Percentiles rank a stretch among this genome's conserved stretches.
phyloP scores from a whole-genome alignment of 2,113 vertebrate species.

The Mobula birostris region DNA sequence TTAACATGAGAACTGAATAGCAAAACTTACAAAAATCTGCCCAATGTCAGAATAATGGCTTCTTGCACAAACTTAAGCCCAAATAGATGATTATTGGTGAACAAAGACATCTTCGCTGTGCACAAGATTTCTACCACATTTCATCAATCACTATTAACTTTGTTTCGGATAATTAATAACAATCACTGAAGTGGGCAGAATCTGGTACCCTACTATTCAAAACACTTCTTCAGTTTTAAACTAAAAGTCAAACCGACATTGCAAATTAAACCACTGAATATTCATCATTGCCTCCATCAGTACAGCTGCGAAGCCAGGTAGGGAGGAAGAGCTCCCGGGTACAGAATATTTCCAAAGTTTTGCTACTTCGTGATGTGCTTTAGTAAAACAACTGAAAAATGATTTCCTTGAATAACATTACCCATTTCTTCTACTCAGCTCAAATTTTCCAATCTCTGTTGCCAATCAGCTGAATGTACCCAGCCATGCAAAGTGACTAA shows the following conservation, averaged over 20 bases:
- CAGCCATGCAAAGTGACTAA: not conserved
- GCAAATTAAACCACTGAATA: not conserved
- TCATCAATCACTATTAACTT: not conserved
- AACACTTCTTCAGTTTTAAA: not conserved
- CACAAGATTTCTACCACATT: not conserved
- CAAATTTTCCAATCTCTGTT: not conserved
- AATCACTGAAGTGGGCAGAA: not conserved
- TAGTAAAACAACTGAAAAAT: not conserved
- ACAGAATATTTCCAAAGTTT: not conserved
- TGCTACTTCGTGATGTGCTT: not conserved
- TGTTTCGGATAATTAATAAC: not conserved
- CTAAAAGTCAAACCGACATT: not conserved
- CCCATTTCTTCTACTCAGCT: not conserved
- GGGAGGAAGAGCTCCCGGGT: not conserved
- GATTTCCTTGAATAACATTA: not conserved
- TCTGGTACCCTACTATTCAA: not conserved
- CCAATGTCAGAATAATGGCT: not conserved
- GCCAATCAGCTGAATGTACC: not conserved
- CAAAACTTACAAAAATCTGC: not conserved
- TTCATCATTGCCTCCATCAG: not conserved
- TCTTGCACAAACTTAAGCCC: not conserved
- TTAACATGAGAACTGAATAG: not conserved
- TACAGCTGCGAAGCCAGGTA: not conserved
- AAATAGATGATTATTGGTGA: not conserved
- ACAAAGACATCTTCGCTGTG: not conserved